These are phyloP conservation scores for Xenentodon cancila DNA, from an alignment of 2,797 vertebrate species.

Conservation along the genomic window DNA sequence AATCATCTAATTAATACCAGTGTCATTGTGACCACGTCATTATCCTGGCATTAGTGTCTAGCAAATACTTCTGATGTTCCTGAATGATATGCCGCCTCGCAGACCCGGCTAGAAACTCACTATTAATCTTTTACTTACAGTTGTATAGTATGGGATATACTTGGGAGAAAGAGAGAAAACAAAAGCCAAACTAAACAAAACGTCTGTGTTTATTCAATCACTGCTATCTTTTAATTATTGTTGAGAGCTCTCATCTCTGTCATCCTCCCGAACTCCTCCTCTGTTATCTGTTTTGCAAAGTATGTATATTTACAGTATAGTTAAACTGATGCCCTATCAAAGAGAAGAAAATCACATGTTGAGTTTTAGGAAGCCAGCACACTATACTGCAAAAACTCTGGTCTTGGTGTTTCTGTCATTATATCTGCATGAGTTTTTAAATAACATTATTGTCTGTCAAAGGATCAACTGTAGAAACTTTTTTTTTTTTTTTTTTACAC, in stretches of 20 bases:
- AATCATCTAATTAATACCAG: too few relatives aligned
- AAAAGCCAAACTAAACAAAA: constrained; percentile 1
- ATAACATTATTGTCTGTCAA: too few relatives aligned
- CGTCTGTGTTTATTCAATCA: constrained; percentile 5
- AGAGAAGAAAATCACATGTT: constrained; percentile 10
- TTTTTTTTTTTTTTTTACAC: too few relatives aligned
- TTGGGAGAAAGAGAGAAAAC: not conserved
- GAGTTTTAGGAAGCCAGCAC: not conserved
- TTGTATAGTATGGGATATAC: not conserved
- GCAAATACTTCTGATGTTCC: too few relatives aligned
- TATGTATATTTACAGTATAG: not conserved
- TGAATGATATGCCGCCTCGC: too few relatives aligned
- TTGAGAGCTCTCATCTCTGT: constrained; percentile 1
- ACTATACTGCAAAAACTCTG: not conserved
- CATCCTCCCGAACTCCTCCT: constrained; percentile 6
- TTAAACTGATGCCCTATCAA: not conserved
- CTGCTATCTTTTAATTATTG: not conserved
- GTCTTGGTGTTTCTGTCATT: not conserved
- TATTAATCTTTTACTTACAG: not conserved
- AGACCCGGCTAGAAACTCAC: not conserved
- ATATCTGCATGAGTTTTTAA: too few relatives aligned
- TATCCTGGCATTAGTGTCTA: too few relatives aligned
- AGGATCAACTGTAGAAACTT: too few relatives aligned
- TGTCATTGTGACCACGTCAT: too few relatives aligned
- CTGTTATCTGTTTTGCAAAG: not conserved